phyloP scores from a whole-genome alignment of 2,113 vertebrate species.

The Nanorana parkeri region DNA sequence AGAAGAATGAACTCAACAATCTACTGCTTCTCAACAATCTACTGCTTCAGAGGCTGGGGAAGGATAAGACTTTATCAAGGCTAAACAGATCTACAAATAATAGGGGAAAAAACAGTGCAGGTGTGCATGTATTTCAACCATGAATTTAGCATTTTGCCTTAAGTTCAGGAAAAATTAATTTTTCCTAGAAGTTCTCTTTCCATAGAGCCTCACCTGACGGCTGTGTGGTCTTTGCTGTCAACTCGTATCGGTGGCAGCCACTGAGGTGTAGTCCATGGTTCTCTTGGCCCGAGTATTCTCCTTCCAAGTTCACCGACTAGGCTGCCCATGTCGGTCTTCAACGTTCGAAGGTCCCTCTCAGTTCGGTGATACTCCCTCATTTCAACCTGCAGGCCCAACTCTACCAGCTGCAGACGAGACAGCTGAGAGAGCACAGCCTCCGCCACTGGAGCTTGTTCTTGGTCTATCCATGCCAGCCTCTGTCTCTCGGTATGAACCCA shows the following conservation, averaged over 20 bases:
- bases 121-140: too few species aligned
- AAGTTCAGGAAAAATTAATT: too few species aligned
- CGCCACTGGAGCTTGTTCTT: not conserved
- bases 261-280: not conserved
- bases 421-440: not conserved
- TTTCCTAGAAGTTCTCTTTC: too few species aligned
- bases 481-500: not conserved
- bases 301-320: not conserved
- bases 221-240: conserved; percentile 45
- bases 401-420: conserved; percentile 26
- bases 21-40: too few species aligned
- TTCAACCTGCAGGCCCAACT: conserved; percentile 20
- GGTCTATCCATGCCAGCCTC: not conserved
- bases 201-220: conserved; percentile 12
- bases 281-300: conserved; percentile 6
- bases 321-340: not conserved
- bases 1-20: too few species aligned
- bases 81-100: too few species aligned
- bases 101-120: too few species aligned
- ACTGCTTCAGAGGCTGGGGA: too few species aligned
- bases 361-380: not conserved
- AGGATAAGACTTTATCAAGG: too few species aligned
- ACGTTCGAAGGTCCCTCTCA: not conserved
- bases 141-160: too few species aligned
- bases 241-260: conserved; percentile 29